Base-by-base conservation (phyloP, 2,888 invertebrate species). In the Trichopria drosophilae region DNA sequence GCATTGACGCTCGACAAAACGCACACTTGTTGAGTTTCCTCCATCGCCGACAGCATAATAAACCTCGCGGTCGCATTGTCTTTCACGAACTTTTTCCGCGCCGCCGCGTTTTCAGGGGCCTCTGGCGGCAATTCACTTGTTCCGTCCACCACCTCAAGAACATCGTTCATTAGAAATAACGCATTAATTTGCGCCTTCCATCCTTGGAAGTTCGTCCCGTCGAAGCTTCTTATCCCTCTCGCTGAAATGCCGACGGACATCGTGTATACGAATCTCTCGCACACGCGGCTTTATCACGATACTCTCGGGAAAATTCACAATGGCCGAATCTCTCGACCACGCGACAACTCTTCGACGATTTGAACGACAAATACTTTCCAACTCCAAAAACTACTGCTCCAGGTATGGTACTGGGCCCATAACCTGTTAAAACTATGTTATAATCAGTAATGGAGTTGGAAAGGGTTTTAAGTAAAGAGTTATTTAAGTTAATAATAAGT, bases 141-240 rank as follows among this genome's bases (percentile, higher is more conserved):
- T 9, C 41, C 41, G 41, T 41, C 41, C 12, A 41, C 41, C 7
- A 41, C 28, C 7, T 28, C 41, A 34, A 37, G 44, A 10, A 57
- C 42, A 31, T 48, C 42, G 23, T 57, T 55, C 51, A 49, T 48
- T 2, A 57, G 34, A 39, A 57, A 57, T 55, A 57, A 42, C 20
- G 46, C 42, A 10, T 26, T 51, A 10, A 57, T 32, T 37, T 55
- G 54, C 10, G 48, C 47, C 40, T 54, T 57, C 57, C 54, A n/a
- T n/a, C n/a, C n/a, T n/a, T n/a, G n/a, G n/a, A n/a, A n/a, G n/a
- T n/a, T n/a, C n/a, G n/a, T n/a, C 54, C 29, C 45, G 45, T 24
- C 51, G 54, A 37, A 51, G 54, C 29, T 56, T 51, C 35, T 36
- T 47, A n/a, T n/a, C n/a, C n/a, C n/a, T n/a, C n/a, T n/a, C n/a